Evolutionary conservation across 2,888 invertebrate genomes (phyloP).

Genomic region (Drosophila stalkeri): DNA sequence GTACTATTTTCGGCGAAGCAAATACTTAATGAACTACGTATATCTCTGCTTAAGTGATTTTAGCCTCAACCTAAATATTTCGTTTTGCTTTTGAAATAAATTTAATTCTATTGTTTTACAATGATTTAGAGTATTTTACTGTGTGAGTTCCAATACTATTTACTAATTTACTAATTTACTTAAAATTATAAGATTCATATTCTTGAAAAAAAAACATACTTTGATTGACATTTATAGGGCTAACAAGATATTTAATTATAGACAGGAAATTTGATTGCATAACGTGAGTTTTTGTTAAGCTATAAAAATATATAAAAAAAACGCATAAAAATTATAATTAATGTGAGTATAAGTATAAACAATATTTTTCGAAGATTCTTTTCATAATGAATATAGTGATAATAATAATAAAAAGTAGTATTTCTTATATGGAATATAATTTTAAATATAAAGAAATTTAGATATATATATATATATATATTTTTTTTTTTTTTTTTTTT

Average conservation of each 20-base stretch:
- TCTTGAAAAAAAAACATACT: background rate
- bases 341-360: too few species aligned
- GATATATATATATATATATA: too few species aligned
- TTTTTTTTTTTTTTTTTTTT: background rate
- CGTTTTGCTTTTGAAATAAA: too few species aligned
- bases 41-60: background rate
- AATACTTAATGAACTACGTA: background rate
- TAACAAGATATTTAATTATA: background rate
- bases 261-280: background rate
- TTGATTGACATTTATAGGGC: background rate
- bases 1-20: background rate
- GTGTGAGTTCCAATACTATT: background rate
- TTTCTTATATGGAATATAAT: background rate
- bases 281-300: background rate
- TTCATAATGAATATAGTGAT: too few species aligned
- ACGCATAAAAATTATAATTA: background rate
- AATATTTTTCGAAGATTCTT: too few species aligned
- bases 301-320: background rate
- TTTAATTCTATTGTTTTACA: background rate
- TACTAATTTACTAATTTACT: too few species aligned
- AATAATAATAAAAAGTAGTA: too few species aligned
- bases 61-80: background rate
- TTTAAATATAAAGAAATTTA: background rate
- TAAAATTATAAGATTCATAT: background rate
- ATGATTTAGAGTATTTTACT: background rate